Percentiles rank a stretch among this genome's conserved stretches.
phyloP scores from a whole-genome alignment of 2,113 vertebrate genomes.

The Cyanistes caeruleus region DNA sequence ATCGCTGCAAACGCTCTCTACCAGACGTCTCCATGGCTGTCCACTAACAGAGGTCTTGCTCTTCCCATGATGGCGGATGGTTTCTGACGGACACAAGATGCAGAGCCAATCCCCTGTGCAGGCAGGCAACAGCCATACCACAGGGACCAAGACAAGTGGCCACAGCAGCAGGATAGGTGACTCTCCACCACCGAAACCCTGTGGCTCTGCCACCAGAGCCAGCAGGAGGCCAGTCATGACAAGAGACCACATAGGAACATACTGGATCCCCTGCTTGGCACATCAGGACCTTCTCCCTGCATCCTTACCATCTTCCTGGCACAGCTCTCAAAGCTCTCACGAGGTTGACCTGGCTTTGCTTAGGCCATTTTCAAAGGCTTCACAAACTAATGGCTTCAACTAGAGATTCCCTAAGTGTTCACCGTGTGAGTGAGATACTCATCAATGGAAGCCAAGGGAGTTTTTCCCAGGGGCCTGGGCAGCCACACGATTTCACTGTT shows the following conservation, averaged over 20 bases:
- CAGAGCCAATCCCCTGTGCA: background rate
- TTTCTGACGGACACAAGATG: background rate
- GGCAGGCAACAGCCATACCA: rapidly evolving
- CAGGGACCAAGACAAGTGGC: rapidly evolving
- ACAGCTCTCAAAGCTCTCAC: too few species aligned
- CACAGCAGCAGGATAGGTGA: background rate
- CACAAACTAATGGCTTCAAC: background rate
- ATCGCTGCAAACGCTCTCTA: rapidly evolving
- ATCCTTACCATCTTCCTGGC: background rate
- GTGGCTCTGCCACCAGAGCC: background rate
- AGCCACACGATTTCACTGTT: rapidly evolving
- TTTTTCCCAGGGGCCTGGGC: background rate
- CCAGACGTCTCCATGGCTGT: rapidly evolving
- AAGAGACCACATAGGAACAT: rapidly evolving
- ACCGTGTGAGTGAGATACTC: rapidly evolving
- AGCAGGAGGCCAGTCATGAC: background rate
- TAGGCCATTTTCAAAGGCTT: background rate
- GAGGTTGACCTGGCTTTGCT: background rate
- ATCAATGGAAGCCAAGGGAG: rapidly evolving
- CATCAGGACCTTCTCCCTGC: background rate
- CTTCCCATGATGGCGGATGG: background rate
- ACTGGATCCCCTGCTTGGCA: background rate
- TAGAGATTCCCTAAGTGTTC: background rate
- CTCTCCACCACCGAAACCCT: rapidly evolving
- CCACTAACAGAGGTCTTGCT: rapidly evolving